These are phyloP conservation scores for Xerus rutilus DNA, from an alignment of 2,797 vertebrate species.

Conservation along the genomic window DNA sequence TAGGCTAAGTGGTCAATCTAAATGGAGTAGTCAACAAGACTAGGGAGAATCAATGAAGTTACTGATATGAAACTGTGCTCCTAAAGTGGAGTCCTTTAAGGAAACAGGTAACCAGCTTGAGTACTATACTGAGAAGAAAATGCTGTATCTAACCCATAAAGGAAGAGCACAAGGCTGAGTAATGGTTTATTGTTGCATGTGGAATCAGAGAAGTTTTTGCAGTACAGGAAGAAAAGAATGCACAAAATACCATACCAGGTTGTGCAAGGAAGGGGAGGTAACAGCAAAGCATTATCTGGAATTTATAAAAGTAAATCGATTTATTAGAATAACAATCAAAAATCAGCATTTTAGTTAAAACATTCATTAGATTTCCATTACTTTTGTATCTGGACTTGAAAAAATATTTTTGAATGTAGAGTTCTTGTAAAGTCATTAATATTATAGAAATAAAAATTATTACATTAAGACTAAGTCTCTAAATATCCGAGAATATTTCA, in stretches of 20 bases:
- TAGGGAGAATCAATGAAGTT: background rate
- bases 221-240: background rate
- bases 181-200: background rate
- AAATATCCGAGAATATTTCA: background rate
- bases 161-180: background rate
- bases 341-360: background rate
- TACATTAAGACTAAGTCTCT: background rate
- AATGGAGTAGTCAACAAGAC: background rate
- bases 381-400: background rate
- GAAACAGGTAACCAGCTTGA: background rate
- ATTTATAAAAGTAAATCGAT: background rate
- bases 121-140: background rate
- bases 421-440: background rate
- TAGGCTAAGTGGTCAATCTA: background rate
- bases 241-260: background rate
- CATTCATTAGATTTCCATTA: background rate
- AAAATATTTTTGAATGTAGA: background rate
- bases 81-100: background rate
- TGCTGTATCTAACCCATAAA: background rate
- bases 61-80: background rate
- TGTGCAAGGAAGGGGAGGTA: accelerated
- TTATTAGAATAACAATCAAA: background rate
- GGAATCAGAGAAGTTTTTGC: background rate
- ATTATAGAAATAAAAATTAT: background rate
- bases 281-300: background rate